Evolutionary conservation across 1,140 invertebrate genomes (phyloP).

Genomic region (Philotrypesis tridentata): DNA sequence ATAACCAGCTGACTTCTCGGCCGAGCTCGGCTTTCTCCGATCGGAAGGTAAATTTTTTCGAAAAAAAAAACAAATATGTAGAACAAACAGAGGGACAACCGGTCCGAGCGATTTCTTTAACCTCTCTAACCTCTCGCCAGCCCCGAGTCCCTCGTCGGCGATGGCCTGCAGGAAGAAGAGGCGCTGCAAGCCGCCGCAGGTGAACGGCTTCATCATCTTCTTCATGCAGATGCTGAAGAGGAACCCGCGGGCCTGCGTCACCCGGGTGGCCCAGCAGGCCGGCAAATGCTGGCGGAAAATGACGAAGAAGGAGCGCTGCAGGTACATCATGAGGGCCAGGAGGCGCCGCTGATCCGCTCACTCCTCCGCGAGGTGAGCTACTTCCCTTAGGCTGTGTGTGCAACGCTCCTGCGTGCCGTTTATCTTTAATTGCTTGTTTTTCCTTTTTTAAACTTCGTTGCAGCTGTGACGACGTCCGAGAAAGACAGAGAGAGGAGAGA

Average conservation of each 20-base stretch:
- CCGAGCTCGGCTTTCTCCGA: too few species aligned
- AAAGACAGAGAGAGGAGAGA: too few species aligned
- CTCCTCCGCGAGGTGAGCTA: not conserved
- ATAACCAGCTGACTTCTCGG: too few species aligned
- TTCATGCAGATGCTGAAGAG: constrained; percentile 56
- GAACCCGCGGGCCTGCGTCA: constrained; percentile 54
- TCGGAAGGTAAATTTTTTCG: too few species aligned
- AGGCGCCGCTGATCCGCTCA: constrained; percentile 24
- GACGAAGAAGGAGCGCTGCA: constrained; percentile 53
- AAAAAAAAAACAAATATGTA: too few species aligned
- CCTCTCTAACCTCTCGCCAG: not conserved
- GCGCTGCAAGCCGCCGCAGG: constrained; percentile 30
- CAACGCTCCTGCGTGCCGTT: too few species aligned
- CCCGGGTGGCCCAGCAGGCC: constrained; percentile 58
- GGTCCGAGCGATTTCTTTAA: too few species aligned
- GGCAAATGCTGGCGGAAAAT: constrained; percentile 63
- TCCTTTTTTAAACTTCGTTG: too few species aligned
- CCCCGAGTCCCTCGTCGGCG: not conserved
- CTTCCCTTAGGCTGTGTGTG: too few species aligned
- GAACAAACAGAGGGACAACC: too few species aligned
- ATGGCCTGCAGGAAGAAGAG: constrained; percentile 41
- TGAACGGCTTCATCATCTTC: constrained; percentile 63
- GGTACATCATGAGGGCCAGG: constrained; percentile 55
- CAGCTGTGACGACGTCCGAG: too few species aligned
- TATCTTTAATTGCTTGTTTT: too few species aligned